Evolutionary conservation across 1,140 invertebrate species (phyloP).

Genomic region (Papilio machaon): DNA sequence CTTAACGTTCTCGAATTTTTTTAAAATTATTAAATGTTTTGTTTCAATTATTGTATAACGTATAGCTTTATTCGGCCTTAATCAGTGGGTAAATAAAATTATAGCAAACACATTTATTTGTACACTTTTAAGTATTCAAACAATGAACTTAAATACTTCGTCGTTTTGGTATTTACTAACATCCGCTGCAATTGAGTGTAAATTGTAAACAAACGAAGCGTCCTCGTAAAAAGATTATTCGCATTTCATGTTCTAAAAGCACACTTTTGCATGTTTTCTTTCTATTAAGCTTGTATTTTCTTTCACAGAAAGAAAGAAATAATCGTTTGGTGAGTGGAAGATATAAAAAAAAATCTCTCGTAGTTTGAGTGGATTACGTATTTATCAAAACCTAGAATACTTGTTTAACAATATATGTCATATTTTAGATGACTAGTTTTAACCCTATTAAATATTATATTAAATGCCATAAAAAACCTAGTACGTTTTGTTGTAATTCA

Average conservation of each 20-base stretch:
- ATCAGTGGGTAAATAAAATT: too few relatives aligned
- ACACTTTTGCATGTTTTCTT: not conserved
- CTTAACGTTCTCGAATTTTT: not conserved
- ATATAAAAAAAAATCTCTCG: not conserved
- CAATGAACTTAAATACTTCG: not conserved
- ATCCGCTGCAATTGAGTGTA: not conserved
- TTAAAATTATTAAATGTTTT: too few relatives aligned
- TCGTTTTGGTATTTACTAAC: not conserved
- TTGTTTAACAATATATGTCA: not conserved
- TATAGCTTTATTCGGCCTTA: too few relatives aligned
- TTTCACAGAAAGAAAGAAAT: slow-evolving; percentile 48
- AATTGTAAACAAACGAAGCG: not conserved
- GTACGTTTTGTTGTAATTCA: not conserved
- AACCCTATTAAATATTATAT: not conserved
- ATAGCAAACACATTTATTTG: not conserved
- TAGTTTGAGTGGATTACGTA: not conserved
- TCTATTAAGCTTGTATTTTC: slow-evolving; percentile 30
- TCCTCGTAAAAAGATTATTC: not conserved
- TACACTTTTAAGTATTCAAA: not conserved
- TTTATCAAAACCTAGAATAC: not conserved
- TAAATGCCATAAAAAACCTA: not conserved
- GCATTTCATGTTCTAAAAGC: not conserved
- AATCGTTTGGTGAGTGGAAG: slow-evolving; percentile 45
- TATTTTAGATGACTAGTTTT: not conserved
- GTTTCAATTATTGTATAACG: too few relatives aligned